A percentile compares a stretch with the other conserved stretches of the same genome.
Evolutionary conservation across 2,797 vertebrate species (phyloP).

Genomic region (Limnodromus scolopaceus): DNA sequence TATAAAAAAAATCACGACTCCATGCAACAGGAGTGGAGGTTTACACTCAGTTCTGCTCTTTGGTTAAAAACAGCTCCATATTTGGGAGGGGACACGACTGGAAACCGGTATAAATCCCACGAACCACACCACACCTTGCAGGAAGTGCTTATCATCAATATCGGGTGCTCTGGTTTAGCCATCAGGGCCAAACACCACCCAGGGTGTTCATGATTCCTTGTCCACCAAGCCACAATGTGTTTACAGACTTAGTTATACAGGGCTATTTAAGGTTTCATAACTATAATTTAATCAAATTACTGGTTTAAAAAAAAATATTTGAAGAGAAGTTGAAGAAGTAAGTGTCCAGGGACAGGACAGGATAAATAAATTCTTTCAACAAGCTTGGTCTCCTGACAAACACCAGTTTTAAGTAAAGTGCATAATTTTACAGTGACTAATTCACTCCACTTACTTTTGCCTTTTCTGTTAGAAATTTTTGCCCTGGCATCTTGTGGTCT

Average conservation of each 20-base stretch:
- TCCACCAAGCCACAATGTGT: background rate
- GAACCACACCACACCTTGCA: background rate
- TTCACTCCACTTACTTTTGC: background rate
- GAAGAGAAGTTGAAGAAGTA: background rate
- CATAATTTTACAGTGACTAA: background rate
- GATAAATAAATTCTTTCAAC: slow-evolving; percentile 7
- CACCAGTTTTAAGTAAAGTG: background rate
- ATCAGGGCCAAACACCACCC: background rate
- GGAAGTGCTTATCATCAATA: background rate
- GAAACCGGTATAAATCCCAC: background rate
- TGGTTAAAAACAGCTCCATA: background rate
- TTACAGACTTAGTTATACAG: background rate
- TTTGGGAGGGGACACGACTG: background rate
- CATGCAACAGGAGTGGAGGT: background rate
- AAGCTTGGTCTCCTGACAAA: background rate
- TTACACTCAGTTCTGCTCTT: background rate
- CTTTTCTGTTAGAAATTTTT: background rate
- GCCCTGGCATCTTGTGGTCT: background rate
- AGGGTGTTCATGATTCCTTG: background rate
- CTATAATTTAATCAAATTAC: background rate
- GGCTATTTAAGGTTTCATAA: background rate
- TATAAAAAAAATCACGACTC: background rate
- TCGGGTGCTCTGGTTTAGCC: background rate
- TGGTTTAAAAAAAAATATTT: background rate
- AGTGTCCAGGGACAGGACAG: background rate